A percentile compares a stretch with the other conserved stretches of the same genome.
Evolutionary conservation across 2,888 invertebrate species (phyloP).

Genomic region (Protophormia terraenovae): DNA sequence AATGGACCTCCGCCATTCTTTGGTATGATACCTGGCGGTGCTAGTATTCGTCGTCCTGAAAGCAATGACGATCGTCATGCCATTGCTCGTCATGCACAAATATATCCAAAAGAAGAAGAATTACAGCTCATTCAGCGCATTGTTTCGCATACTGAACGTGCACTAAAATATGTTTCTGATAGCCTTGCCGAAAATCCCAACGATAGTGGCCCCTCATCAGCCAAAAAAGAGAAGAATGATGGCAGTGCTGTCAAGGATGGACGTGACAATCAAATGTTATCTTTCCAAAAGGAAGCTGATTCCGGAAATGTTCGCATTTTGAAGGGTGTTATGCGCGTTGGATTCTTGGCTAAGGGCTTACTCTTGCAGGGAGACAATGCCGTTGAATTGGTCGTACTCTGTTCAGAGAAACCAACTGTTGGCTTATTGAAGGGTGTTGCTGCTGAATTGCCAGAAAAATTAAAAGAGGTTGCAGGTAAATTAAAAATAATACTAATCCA

Average conservation of each 20-base stretch:
- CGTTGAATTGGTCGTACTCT: conserved; percentile 96
- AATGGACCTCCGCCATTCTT: conserved; percentile 83
- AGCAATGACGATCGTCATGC: conserved; percentile 98
- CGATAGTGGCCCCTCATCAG: conserved; percentile 72
- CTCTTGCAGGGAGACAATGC: conserved; percentile 93
- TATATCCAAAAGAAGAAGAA: conserved; percentile 96
- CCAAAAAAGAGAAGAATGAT: conserved; percentile 78
- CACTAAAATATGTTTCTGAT: conserved; percentile 96
- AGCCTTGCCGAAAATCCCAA: conserved; percentile 85
- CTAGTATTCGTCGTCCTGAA: conserved; percentile 87
- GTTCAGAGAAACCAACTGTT: conserved; percentile 95
- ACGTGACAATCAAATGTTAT: conserved; percentile 90
- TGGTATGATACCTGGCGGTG: conserved; percentile 83
- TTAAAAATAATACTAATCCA: conserved; percentile 44
- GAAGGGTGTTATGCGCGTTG: conserved; percentile 98
- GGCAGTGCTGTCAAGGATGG: conserved; percentile 85
- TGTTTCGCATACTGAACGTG: conserved; percentile 95
- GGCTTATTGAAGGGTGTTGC: conserved; percentile 93
- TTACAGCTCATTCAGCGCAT: conserved; percentile 94
- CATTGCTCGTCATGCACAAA: conserved; percentile 94
- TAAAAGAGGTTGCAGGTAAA: conserved; percentile 88
- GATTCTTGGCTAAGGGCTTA: conserved; percentile 92
- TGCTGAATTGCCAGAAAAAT: conserved; percentile 90
- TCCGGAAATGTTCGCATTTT: conserved; percentile 86
- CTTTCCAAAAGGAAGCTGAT: conserved; percentile 87